Evolutionary conservation across 37 sponge, comb jelly and placozoan species (phyloP).

Genomic region (Eunapius fragilis): DNA sequence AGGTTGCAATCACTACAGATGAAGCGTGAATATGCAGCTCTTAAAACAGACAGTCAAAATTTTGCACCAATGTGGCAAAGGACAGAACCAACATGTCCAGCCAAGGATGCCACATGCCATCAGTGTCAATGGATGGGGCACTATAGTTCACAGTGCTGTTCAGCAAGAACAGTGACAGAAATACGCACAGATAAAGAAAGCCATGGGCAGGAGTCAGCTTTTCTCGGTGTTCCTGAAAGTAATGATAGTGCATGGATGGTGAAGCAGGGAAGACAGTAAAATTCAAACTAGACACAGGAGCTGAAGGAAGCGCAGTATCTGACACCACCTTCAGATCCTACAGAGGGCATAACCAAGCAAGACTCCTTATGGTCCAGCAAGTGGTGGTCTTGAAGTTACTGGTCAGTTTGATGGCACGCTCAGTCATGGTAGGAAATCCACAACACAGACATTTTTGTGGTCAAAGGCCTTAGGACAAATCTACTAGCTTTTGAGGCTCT

Average conservation of each 20-base stretch:
- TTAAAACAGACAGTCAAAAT: neutral
- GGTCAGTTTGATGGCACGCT: slow-evolving; percentile 19
- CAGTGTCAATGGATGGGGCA: slow-evolving; percentile 53
- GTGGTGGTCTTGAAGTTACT: neutral
- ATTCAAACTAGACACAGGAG: slow-evolving; percentile 44
- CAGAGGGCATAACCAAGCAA: neutral
- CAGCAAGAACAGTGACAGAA: neutral
- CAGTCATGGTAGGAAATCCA: neutral
- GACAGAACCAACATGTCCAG: slow-evolving; percentile 34
- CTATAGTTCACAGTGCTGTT: slow-evolving; percentile 25
- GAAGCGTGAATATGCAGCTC: too few relatives aligned
- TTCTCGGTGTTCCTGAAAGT: slow-evolving; percentile 10
- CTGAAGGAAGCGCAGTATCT: slow-evolving; percentile 13
- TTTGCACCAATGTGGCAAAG: slow-evolving; percentile 16
- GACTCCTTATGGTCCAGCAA: neutral
- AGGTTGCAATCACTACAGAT: too few relatives aligned
- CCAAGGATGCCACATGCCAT: slow-evolving; percentile 27
- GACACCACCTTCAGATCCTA: neutral
- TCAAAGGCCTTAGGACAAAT: slow-evolving; percentile 14
- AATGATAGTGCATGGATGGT: neutral
- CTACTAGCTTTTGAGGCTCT: slow-evolving; percentile 21
- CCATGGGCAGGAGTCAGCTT: neutral
- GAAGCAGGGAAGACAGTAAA: neutral
- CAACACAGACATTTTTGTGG: slow-evolving; percentile 12
- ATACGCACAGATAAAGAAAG: neutral